Evolutionary conservation across 2,797 vertebrate genomes (phyloP).

Genomic region (Hirundo rustica): DNA sequence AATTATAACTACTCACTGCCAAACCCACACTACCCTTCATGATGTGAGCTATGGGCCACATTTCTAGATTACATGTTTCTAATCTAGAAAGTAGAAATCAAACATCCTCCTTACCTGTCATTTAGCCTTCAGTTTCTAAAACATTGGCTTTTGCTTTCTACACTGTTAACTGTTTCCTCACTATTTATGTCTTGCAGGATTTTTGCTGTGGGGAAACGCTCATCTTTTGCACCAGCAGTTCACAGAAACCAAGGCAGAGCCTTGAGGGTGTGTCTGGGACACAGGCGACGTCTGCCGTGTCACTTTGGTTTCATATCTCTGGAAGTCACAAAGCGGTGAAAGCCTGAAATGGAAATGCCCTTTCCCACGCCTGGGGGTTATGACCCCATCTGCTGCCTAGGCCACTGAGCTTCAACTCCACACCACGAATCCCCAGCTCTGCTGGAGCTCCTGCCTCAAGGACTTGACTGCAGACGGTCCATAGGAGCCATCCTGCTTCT

Average conservation of each 20-base stretch:
- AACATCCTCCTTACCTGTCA: background rate
- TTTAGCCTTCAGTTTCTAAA: background rate
- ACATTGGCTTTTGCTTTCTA: background rate
- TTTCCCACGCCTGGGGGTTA: background rate
- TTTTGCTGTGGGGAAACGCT: background rate
- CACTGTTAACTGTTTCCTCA: background rate
- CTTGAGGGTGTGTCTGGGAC: background rate
- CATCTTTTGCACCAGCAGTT: background rate
- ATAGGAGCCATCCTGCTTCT: background rate
- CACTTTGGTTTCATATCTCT: background rate
- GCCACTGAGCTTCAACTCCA: background rate
- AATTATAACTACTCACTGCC: constrained; percentile 6
- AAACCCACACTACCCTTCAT: constrained; percentile 5
- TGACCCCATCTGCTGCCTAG: background rate
- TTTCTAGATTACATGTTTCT: background rate
- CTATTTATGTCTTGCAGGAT: background rate
- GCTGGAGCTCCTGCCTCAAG: background rate
- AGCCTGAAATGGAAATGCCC: background rate
- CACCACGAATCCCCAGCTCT: background rate
- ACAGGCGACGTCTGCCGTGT: accelerated
- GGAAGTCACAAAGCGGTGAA: background rate
- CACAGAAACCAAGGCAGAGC: background rate
- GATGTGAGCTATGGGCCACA: background rate
- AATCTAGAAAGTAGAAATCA: constrained; percentile 36
- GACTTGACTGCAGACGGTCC: background rate